These are phyloP conservation scores for Drosophila nr. perissopoda DNA, from an alignment of 2,888 invertebrate genomes.

Conservation along the genomic window DNA sequence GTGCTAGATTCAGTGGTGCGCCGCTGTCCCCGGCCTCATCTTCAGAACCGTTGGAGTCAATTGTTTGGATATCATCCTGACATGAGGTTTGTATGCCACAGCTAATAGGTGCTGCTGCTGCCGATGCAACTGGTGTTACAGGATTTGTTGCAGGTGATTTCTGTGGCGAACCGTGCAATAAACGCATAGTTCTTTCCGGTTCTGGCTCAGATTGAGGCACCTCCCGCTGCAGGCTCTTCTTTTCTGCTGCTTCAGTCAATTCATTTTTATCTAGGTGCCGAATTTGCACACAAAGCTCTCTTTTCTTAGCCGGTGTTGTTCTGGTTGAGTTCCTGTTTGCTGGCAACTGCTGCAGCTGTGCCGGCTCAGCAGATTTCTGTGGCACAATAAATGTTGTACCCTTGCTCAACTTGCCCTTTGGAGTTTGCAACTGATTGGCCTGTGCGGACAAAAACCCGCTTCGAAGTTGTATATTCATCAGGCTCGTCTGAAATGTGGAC, in stretches of 20 bases:
- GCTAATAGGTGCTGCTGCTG: neutral
- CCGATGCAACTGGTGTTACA: neutral
- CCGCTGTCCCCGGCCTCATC: neutral
- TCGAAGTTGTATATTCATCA: neutral
- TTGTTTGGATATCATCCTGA: neutral
- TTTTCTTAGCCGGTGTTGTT: neutral
- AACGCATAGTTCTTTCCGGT: neutral
- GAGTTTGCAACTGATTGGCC: neutral
- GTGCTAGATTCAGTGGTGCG: constrained; percentile 50
- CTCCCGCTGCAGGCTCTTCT: neutral
- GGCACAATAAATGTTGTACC: constrained; percentile 3
- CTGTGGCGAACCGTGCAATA: neutral
- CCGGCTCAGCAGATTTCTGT: neutral
- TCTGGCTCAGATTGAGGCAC: neutral
- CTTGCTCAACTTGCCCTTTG: neutral
- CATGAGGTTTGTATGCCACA: constrained; percentile 28
- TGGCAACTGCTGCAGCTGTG: neutral
- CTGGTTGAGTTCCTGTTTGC: neutral
- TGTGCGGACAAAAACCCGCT: neutral
- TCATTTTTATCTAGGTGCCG: neutral
- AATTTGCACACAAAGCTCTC: constrained; percentile 2
- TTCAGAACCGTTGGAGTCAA: constrained; percentile 26
- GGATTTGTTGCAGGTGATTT: neutral
- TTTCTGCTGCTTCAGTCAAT: neutral
- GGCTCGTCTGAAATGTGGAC: neutral